Evolutionary conservation across 2,797 vertebrate genomes (phyloP), one percentile per base, ranked within the genome.

Genomic region (Oreochromis mossambicus): DNA sequence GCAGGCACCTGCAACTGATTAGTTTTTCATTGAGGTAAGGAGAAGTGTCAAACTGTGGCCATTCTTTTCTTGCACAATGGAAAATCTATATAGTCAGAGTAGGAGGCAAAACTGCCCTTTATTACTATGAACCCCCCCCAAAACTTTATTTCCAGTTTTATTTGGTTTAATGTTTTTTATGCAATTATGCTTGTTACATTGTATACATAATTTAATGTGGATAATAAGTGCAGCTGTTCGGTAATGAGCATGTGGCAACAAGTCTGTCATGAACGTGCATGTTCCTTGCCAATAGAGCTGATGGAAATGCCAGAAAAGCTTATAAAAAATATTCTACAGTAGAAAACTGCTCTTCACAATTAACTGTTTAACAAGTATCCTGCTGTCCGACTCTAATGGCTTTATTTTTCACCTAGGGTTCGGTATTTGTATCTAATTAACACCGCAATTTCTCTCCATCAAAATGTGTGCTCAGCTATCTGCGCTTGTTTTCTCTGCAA

Each of bases 1-100:
- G 83, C 79, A 81, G 66, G 78, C 81, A 80, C 26, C 79, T 79
- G 81, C 36, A 73, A n/a, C 32, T 61, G 83, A 73, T 88, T 84
- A 48, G 75, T 77, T 86, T 86, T 82, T 21, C 73, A 83, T 29
- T 55, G 70, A 61, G 52, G 51, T 76, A 58, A 82, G 34, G 15
- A 79, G 51, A 87, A 46, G 43, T 79, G 41, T 80, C 70, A 83
- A 56, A 48, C 61, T 55, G 9, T 32, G 58, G 34, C 55, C 21
- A 24, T 55, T 78, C 70, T 81, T 38, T 26, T 82, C 41, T 52
- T 41, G 29, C 19, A 38, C 63, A 68, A 36, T 11, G 8, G 4
- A 50, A 10, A 48, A 56, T 75, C n/a, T 34, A 55, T 14, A 7
- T 61, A 58, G 24, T 58, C 29, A 73, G 66, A 70, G 4, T 4